Conservation (phyloP, 2,797 vertebrate genomes). For the Philypnodon macrostomus region DNA sequence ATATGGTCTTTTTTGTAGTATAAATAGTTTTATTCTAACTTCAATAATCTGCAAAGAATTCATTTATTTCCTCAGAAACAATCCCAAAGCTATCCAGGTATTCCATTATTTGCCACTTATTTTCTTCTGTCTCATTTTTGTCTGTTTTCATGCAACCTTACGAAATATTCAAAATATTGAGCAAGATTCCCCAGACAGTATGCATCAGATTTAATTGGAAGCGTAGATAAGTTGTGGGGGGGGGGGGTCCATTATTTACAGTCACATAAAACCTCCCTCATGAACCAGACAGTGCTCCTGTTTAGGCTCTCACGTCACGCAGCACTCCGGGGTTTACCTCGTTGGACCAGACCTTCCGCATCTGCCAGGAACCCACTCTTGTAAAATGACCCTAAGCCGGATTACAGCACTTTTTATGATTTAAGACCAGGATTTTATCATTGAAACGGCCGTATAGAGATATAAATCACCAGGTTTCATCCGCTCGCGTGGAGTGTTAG, state of each 20-base stretch:
- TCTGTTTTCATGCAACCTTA: too few species aligned
- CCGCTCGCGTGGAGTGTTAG: neutral
- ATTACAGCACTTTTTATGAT: neutral
- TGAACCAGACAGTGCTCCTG: slow-evolving; percentile 20
- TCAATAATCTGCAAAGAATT: too few species aligned
- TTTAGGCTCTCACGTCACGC: slow-evolving; percentile 25
- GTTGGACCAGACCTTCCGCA: slow-evolving; percentile 38
- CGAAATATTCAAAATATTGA: too few species aligned
- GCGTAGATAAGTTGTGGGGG: neutral
- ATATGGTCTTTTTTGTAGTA: too few species aligned
- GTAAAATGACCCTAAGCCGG: neutral
- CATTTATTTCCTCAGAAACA: too few species aligned
- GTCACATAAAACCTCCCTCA: slow-evolving; percentile 12
- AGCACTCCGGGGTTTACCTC: slow-evolving; percentile 45
- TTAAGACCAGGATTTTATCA: slow-evolving; percentile 2
- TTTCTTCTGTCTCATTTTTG: too few species aligned
- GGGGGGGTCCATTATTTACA: slow-evolving; percentile 12
- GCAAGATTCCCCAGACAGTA: neutral
- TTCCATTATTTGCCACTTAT: too few species aligned
- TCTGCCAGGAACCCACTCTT: slow-evolving; percentile 8
- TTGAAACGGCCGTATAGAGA: neutral
- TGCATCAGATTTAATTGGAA: neutral
- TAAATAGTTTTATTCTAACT: too few species aligned
- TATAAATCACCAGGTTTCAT: neutral
- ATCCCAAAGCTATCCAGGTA: too few species aligned